phyloP scores from a whole-genome alignment of 2,888 invertebrate genomes.

The Oeneis ivallda region DNA sequence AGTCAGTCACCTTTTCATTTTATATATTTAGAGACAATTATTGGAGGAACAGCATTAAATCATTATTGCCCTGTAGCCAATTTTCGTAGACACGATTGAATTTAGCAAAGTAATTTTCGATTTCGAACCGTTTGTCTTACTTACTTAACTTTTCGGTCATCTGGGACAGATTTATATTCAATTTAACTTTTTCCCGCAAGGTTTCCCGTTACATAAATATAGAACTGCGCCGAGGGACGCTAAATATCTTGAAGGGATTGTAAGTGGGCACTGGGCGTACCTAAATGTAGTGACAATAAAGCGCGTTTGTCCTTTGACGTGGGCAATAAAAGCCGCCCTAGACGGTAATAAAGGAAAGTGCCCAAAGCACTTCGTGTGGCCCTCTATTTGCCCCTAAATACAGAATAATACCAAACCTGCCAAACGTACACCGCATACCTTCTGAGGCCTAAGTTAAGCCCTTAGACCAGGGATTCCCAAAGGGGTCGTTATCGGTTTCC shows the following conservation, averaged over 20 bases:
- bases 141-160: no score
- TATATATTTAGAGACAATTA: no score
- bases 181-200: background rate
- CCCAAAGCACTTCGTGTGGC: constrained; percentile 12
- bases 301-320: constrained; percentile 30
- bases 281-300: constrained; percentile 11
- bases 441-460: no score
- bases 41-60: no score
- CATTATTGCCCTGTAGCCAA: no score
- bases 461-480: no score
- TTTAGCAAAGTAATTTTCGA: no score
- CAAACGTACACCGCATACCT: background rate
- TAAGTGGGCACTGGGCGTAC: background rate
- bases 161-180: no score
- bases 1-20: no score
- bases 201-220: background rate
- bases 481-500: no score
- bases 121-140: no score
- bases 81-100: no score
- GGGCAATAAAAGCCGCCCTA: constrained; percentile 29
- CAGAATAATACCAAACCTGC: background rate
- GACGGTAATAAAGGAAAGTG: constrained; percentile 29
- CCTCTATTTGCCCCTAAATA: constrained; percentile 3
- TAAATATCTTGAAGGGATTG: constrained; percentile 7
- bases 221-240: background rate